Percentiles rank a stretch among this genome's conserved stretches.
Conservation (phyloP, 2,113 vertebrate species). For the Zonotrichia leucophrys region DNA sequence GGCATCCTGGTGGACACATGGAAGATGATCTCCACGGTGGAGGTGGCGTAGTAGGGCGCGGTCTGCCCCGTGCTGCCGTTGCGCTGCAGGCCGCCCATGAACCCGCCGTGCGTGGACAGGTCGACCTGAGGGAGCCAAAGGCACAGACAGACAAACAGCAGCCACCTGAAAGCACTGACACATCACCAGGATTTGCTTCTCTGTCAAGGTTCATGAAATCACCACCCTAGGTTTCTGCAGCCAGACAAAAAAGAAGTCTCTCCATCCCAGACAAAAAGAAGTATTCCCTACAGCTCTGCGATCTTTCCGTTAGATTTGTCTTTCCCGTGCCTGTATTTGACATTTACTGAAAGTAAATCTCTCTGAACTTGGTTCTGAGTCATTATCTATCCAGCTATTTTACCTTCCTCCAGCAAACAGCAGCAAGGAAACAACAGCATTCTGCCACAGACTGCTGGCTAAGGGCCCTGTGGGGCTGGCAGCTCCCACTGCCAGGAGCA, state of each 20-base stretch:
- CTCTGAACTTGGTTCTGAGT: not conserved
- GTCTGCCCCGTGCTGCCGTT: conserved; percentile 95
- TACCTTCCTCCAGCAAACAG: not conserved
- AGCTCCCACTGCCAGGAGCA: not conserved
- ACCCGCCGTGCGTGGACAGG: conserved; percentile 92
- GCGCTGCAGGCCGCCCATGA: conserved; percentile 96
- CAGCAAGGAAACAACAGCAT: not conserved
- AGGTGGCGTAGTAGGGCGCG: conserved; percentile 95
- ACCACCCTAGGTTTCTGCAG: not conserved
- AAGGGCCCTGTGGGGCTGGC: not conserved
- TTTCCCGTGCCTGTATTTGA: not conserved
- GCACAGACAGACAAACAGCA: not conserved
- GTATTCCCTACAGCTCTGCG: rapidly evolving
- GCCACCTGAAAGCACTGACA: not conserved
- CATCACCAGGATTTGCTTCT: not conserved
- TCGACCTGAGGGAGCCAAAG: conserved; percentile 80
- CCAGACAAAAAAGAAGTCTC: not conserved
- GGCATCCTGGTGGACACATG: conserved; percentile 98
- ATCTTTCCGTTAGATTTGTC: not conserved
- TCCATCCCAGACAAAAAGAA: not conserved
- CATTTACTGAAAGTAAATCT: not conserved
- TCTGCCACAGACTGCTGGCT: not conserved
- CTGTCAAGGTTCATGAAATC: not conserved
- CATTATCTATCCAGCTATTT: not conserved
- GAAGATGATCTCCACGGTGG: conserved; percentile 95